A percentile compares a stretch with the other conserved stretches of the same genome.
phyloP scores from a whole-genome alignment of 2,888 invertebrate genomes.

The Scotopteryx bipunctaria region DNA sequence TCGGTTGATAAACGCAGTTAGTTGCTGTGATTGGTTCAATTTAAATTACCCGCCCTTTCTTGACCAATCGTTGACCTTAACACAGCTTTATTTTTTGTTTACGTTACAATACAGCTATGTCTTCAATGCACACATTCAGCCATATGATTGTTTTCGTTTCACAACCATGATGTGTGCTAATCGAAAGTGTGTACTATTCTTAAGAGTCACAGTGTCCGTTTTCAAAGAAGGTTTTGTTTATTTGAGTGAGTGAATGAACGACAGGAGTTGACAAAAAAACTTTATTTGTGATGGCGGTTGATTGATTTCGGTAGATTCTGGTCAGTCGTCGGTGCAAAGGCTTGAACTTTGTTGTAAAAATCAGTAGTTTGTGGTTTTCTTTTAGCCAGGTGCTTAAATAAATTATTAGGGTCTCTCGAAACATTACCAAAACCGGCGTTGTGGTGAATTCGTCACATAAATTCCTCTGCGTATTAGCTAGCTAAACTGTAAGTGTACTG shows the following conservation, averaged over 20 bases:
- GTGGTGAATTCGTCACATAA: conserved; percentile 18
- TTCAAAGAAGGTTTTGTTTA: conserved; percentile 33
- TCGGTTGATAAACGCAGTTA: conserved; percentile 62
- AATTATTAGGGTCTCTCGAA: conserved; percentile 3
- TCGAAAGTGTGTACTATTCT: conserved; percentile 45
- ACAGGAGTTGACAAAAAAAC: conserved; percentile 39
- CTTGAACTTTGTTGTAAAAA: conserved; percentile 35
- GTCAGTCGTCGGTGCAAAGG: conserved; percentile 44
- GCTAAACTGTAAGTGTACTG: too few species aligned
- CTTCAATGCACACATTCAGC: conserved; percentile 65
- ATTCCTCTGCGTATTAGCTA: conserved; percentile 37
- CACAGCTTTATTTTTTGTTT: conserved; percentile 81
- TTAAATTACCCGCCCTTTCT: conserved; percentile 71
- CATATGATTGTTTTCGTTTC: conserved; percentile 58
- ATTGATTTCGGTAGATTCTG: conserved; percentile 34
- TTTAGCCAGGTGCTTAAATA: background rate
- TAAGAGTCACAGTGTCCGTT: conserved; percentile 32
- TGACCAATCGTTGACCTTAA: conserved; percentile 62
- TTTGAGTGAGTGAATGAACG: conserved; percentile 52
- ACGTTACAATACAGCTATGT: conserved; percentile 50
- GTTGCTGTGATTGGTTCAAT: conserved; percentile 66
- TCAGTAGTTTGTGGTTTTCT: conserved; percentile 26
- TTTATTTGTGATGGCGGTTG: conserved; percentile 52
- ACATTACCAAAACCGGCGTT: conserved; percentile 5
- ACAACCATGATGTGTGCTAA: conserved; percentile 35